Base-by-base conservation (phyloP, 2,113 vertebrate genomes). In the Lepidothrix coronata region DNA sequence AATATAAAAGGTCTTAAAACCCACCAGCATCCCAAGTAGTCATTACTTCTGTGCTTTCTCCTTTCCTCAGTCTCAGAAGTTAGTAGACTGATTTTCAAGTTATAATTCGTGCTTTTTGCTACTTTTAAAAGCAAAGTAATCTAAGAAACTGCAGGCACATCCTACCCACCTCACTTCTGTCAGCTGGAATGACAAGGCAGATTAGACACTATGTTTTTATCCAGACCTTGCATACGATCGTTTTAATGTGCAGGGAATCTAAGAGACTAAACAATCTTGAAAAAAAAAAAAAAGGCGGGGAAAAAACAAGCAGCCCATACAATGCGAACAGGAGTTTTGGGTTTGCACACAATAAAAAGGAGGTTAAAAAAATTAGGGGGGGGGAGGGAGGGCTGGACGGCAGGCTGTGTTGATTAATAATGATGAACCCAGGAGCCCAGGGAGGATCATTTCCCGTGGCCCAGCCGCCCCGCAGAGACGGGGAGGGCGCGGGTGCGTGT, bases 121-220 rank as follows among this genome's bases (percentile, higher is more conserved):
- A n/a, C 72, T 84, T 96, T 41, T 28, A n/a, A 74, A 85, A 72
- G 30, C 39, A 74, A 94, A 95, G 55, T 13, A 79, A 71, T 55
- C 12, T 30, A 12, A 77, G 46, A 59, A 61, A 63, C 46, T 46
- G 74, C 10, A 7, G 20, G 9, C 61, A 30, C 43, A 37, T 51
- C 72, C n/a, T 62, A 33, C 83, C 59, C 54, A 25, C 27, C 63
- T 80, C 63, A 52, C 58, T 85, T 49, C 52, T 66, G 79, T 80
- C 75, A 91, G 14, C 43, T 77, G 79, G 71, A 75, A 88, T 87
- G 92, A 86, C 85, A 85, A 83, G 91, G 96, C 84, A 92, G 51
- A 70, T 52, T n/a, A 49, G 79, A 67, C 61, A 23, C 6, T 24
- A 14, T 55, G 37, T 81, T 92, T 85, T 44, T 78, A 83, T 41